Evolutionary conservation across 30 jellyfish, hydroid and myxozoan species (phyloP).

Genomic region (Phacellophora camtschatica): DNA sequence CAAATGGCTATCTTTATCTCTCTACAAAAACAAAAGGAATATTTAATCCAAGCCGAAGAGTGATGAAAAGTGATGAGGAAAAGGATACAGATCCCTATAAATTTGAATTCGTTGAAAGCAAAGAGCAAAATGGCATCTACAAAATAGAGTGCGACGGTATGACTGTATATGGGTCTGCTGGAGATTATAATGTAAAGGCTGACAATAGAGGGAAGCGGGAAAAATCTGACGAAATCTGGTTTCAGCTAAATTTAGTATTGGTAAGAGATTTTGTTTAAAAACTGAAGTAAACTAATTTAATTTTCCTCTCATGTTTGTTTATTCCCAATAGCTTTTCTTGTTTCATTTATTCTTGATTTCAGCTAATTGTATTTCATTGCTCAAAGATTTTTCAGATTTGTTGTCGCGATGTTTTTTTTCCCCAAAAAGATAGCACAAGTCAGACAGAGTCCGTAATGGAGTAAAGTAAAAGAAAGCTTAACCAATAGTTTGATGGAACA

Average conservation of each 20-base stretch:
- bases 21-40: background rate
- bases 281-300: too few relatives aligned
- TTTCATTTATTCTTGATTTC: too few relatives aligned
- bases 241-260: background rate
- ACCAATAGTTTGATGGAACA: too few relatives aligned
- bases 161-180: background rate
- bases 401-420: too few relatives aligned
- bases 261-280: background rate
- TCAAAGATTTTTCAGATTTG: too few relatives aligned
- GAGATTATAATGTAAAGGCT: slow-evolving; percentile 1
- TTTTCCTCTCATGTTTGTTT: too few relatives aligned
- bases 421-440: too few relatives aligned
- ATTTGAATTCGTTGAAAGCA: background rate
- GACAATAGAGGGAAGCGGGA: background rate
- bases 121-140: slow-evolving; percentile 1
- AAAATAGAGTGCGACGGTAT: background rate
- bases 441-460: too few relatives aligned
- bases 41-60: background rate
- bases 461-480: too few relatives aligned
- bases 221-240: slow-evolving; percentile 7
- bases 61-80: background rate
- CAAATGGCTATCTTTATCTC: background rate
- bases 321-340: too few relatives aligned
- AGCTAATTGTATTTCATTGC: too few relatives aligned
- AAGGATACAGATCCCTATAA: background rate